Percentiles rank a stretch among this genome's conserved stretches.
Evolutionary conservation across 2,797 vertebrate species (phyloP).

Genomic region (Thripadectes ignobilis): DNA sequence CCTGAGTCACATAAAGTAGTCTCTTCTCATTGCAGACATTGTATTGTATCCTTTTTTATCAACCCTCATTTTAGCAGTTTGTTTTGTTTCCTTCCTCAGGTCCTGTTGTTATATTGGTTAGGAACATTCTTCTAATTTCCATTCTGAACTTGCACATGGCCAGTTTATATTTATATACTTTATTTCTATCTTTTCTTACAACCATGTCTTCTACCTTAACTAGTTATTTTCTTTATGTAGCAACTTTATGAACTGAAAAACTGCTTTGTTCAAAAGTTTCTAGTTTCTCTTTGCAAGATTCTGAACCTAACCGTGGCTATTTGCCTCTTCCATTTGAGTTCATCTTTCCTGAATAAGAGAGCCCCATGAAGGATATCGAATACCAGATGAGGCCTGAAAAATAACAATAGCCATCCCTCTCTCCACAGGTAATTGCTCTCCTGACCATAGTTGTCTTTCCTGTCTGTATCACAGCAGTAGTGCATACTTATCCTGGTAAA

Average conservation of each 20-base stretch:
- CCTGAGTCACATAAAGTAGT: neutral
- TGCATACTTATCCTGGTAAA: neutral
- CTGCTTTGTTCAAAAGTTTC: neutral
- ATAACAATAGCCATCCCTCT: neutral
- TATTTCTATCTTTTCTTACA: neutral
- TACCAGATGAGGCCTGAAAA: neutral
- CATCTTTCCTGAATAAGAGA: neutral
- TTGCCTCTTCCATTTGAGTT: neutral
- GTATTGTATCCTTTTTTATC: neutral
- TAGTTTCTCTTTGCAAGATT: neutral
- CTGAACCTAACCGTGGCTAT: neutral
- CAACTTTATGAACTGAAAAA: neutral
- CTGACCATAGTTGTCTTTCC: neutral
- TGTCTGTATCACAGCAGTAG: neutral
- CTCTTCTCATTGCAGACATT: neutral
- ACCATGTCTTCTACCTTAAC: neutral
- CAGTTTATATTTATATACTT: neutral
- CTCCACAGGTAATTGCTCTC: neutral
- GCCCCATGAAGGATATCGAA: accelerated
- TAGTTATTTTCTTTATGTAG: neutral
- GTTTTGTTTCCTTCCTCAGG: neutral
- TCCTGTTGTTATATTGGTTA: neutral
- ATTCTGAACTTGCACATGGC: neutral
- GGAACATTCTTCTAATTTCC: neutral
- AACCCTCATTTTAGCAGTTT: neutral